Conservation (phyloP, 2,888 invertebrate genomes). For the Belgica antarctica region DNA sequence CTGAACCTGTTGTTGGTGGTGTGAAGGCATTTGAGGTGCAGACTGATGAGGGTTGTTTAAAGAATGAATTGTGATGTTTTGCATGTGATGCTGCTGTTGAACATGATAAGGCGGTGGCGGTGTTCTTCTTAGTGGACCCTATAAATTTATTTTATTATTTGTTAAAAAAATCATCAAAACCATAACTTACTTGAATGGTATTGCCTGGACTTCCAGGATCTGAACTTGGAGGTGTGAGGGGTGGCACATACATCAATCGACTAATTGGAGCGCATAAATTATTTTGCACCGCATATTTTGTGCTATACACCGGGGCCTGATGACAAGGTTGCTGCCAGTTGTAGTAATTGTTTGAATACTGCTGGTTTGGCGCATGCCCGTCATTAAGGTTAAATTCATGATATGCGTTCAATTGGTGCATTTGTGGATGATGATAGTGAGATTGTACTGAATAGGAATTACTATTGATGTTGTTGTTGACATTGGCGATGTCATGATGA, state of each 20-base stretch:
- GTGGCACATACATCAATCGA: slow-evolving; percentile 75
- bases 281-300: slow-evolving; percentile 44
- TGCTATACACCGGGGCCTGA: slow-evolving; percentile 45
- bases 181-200: slow-evolving; percentile 61
- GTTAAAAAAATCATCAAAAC: no score
- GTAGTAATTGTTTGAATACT: slow-evolving; percentile 45
- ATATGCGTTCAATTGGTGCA: slow-evolving; percentile 47
- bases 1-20: slow-evolving; percentile 42
- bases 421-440: slow-evolving; percentile 45
- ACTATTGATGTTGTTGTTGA: slow-evolving; percentile 46
- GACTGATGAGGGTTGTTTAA: slow-evolving; percentile 48
- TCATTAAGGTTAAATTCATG: slow-evolving; percentile 47
- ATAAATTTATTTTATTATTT: slow-evolving; percentile 46
- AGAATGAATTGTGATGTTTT: slow-evolving; percentile 44
- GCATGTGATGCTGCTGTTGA: slow-evolving; percentile 52
- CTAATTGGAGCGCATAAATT: slow-evolving; percentile 53
- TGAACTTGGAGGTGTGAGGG: slow-evolving; percentile 82
- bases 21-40: slow-evolving; percentile 42
- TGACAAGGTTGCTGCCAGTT: slow-evolving; percentile 47
- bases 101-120: slow-evolving; percentile 73
- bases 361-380: slow-evolving; percentile 49
- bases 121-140: slow-evolving; percentile 66
- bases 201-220: slow-evolving; percentile 79
- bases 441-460: slow-evolving; percentile 47
- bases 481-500: slow-evolving; percentile 47